These are phyloP conservation scores for Fringilla coelebs DNA, from an alignment of 2,797 vertebrate genomes.

Conservation along the genomic window DNA sequence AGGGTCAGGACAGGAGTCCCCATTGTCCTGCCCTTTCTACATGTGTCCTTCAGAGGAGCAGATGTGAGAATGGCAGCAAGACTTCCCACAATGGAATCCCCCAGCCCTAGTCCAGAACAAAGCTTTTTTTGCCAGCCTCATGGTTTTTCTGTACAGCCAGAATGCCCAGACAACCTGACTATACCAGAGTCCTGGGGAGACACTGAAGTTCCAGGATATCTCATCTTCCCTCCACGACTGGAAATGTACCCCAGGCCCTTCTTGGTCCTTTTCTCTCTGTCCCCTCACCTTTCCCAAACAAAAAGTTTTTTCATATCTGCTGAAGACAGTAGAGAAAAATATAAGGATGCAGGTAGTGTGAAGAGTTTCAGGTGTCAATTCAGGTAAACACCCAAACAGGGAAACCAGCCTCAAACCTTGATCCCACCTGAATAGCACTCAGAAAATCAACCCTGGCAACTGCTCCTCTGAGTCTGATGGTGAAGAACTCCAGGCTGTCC, in stretches of 20 bases:
- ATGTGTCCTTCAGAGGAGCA: neutral
- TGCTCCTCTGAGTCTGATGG: neutral
- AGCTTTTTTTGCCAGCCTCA: neutral
- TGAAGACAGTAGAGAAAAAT: neutral
- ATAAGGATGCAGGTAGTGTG: neutral
- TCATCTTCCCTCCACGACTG: neutral
- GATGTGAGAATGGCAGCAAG: accelerated
- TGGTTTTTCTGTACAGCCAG: neutral
- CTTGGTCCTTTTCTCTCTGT: neutral
- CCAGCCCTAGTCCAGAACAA: neutral
- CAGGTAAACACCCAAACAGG: neutral
- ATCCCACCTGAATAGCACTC: neutral
- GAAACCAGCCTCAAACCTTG: neutral
- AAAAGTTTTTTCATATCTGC: neutral
- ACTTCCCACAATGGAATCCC: accelerated
- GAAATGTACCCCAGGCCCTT: neutral
- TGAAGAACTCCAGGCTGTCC: neutral
- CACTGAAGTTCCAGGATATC: neutral
- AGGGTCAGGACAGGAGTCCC: accelerated
- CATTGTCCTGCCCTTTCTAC: neutral
- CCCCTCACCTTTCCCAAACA: neutral
- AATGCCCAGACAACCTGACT: neutral
- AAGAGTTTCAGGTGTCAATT: neutral
- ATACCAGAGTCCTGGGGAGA: neutral
- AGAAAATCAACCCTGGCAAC: neutral